Evolutionary conservation across 2,888 invertebrate species (phyloP).

Genomic region (Coelinius sp.): DNA sequence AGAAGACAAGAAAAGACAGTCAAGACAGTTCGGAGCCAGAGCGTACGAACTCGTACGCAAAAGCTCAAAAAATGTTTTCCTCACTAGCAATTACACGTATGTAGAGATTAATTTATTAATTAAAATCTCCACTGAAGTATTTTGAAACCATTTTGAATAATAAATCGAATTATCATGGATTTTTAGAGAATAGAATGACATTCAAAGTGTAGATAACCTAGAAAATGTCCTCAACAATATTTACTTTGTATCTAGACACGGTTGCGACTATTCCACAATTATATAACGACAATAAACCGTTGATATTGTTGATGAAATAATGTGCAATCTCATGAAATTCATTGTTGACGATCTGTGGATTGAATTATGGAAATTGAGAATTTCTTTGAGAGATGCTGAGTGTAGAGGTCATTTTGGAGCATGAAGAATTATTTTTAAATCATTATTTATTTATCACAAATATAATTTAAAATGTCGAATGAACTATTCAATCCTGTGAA

Average conservation of each 20-base stretch:
- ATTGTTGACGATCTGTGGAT: neutral
- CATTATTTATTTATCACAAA: no score
- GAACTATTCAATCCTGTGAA: no score
- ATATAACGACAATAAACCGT: slow-evolving; percentile 36
- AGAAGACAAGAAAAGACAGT: neutral
- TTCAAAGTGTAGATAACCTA: neutral
- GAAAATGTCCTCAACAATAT: slow-evolving; percentile 28
- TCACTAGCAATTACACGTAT: slow-evolving; percentile 61
- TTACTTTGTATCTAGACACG: slow-evolving; percentile 1
- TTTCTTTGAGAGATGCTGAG: neutral
- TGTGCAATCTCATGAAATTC: neutral
- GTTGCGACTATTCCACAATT: slow-evolving; percentile 33
- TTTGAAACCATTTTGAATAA: neutral
- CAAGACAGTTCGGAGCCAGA: slow-evolving; percentile 40
- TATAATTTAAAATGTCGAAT: no score
- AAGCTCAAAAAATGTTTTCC: slow-evolving; percentile 60
- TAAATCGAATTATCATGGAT: neutral
- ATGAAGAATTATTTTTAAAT: neutral
- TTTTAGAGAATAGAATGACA: neutral
- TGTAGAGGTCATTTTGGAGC: neutral
- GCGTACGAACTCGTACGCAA: slow-evolving; percentile 46
- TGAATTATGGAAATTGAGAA: neutral
- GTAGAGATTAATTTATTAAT: slow-evolving; percentile 47
- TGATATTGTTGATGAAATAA: slow-evolving; percentile 10
- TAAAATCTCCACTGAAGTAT: neutral